Evolutionary conservation across 2,113 vertebrate genomes (phyloP), one percentile per base, ranked within the genome.

Genomic region (Shinisaurus crocodilurus): DNA sequence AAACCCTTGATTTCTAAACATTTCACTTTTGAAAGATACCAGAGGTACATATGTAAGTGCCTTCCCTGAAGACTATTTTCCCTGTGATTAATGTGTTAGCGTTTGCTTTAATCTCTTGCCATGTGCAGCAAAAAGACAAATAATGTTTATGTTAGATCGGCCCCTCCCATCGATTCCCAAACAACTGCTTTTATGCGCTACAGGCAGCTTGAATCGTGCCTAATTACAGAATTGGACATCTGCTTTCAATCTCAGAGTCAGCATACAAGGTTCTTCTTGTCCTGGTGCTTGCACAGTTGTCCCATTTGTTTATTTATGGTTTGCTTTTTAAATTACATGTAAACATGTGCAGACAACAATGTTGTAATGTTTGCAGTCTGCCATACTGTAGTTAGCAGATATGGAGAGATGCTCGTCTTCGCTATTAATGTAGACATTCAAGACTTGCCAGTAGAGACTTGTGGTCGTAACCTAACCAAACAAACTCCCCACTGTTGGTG

Each of bases 191-290:
- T 94, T 90, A 92, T 96, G 94, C 89, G 86, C 90, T 92, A 94
- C 90, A 94, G 95, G 94, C 90, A 92, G 93, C 86, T 90, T 89
- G 15, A 96, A 96, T 95, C 93, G 90, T 93, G 87, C 89, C 89
- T 96, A 97, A 98, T 98, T 97, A 96, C 94, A 50, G 90, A 93
- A 92, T 77, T 95, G 94, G 96, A 95, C 97, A 97, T 98, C 97
- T 98, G 97, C 96, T 98, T 98, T 96, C 95, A 97, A 97, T 97
- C 95, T 95, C 45, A 32, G 84, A 92, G 69, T 88, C 67, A 94
- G 85, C 93, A 90, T 87, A 97, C 91, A 96, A 94, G 92, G 94
- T 96, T 94, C 86, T 86, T 88, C 84, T 95, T 95, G 90, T 95
- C 50, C 94, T 87, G 84, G 63, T 90, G 20, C 90, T 96, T 92